These are phyloP conservation scores for Clepsis dumicolana DNA, from an alignment of 2,888 invertebrate species.

Conservation along the genomic window DNA sequence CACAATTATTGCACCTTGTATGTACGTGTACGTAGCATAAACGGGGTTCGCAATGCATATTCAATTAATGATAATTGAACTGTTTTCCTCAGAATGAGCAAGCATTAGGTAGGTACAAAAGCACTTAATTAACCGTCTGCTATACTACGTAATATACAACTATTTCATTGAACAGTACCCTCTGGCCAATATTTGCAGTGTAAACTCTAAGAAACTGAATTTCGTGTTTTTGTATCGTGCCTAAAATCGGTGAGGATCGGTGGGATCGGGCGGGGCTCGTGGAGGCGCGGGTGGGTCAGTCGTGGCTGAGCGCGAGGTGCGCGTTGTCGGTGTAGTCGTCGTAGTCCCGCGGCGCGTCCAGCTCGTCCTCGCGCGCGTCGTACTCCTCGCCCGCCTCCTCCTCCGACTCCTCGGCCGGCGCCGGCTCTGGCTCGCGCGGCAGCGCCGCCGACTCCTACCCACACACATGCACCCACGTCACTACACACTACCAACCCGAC, in stretches of 20 bases:
- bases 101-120: too few species aligned
- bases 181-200: too few species aligned
- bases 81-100: too few species aligned
- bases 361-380: constrained; percentile 69
- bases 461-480: constrained; percentile 43
- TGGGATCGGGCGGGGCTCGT: background rate
- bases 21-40: too few species aligned
- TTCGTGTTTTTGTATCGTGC: too few species aligned
- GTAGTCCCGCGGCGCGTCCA: constrained; percentile 72
- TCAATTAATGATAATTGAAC: too few species aligned
- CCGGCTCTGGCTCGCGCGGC: constrained; percentile 56
- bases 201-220: too few species aligned
- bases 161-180: too few species aligned
- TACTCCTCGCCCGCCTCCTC: constrained; percentile 63
- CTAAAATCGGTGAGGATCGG: background rate
- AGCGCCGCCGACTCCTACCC: constrained; percentile 58
- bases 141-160: too few species aligned
- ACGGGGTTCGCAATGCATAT: too few species aligned
- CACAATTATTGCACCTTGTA: too few species aligned
- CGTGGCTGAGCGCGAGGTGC: constrained; percentile 68
- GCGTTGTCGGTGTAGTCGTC: constrained; percentile 81
- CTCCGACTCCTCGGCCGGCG: constrained; percentile 56
- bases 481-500: constrained; percentile 35
- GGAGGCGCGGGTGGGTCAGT: constrained; percentile 57
- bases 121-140: too few species aligned